Conservation (phyloP, 2,888 invertebrate species). For the Drosophila imparisetae region DNA sequence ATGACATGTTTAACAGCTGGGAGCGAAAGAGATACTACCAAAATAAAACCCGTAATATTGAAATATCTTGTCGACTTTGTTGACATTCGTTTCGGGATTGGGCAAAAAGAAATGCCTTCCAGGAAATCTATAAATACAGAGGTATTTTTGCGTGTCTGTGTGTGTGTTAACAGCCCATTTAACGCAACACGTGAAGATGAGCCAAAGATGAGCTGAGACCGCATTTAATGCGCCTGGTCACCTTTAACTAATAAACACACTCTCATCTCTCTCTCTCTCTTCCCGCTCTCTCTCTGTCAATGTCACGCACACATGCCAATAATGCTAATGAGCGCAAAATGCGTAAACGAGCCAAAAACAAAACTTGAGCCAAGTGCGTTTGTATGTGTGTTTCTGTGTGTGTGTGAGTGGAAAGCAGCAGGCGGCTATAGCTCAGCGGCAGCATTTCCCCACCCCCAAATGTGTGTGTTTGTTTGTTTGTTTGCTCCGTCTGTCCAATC, state of each 20-base stretch:
- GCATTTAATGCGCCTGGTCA: slow-evolving; percentile 41
- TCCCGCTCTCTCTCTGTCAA: slow-evolving; percentile 16
- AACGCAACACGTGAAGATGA: slow-evolving; percentile 45
- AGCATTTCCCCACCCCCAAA: neutral
- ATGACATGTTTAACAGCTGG: slow-evolving; percentile 10
- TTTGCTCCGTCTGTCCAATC: slow-evolving; percentile 20
- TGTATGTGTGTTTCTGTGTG: neutral
- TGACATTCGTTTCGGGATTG: slow-evolving; percentile 5
- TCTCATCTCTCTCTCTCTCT: slow-evolving; percentile 7
- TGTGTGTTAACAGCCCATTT: slow-evolving; percentile 50
- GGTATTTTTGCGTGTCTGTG: neutral
- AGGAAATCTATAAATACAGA: slow-evolving; percentile 58
- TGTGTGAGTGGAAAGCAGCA: slow-evolving; percentile 14
- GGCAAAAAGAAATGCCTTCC: slow-evolving; percentile 41
- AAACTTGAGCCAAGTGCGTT: slow-evolving; percentile 11
- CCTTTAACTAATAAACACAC: slow-evolving; percentile 33
- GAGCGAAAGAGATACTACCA: neutral
- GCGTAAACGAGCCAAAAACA: slow-evolving; percentile 67
- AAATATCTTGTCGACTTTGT: slow-evolving; percentile 13
- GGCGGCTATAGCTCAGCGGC: slow-evolving; percentile 24
- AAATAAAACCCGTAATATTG: slow-evolving; percentile 26
- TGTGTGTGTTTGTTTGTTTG: slow-evolving; percentile 9
- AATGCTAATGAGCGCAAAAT: slow-evolving; percentile 71
- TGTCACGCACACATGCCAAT: slow-evolving; percentile 64
- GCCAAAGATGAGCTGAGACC: slow-evolving; percentile 39